Conservation (phyloP, 2,113 vertebrate species). For the Dipodomys merriami region DNA sequence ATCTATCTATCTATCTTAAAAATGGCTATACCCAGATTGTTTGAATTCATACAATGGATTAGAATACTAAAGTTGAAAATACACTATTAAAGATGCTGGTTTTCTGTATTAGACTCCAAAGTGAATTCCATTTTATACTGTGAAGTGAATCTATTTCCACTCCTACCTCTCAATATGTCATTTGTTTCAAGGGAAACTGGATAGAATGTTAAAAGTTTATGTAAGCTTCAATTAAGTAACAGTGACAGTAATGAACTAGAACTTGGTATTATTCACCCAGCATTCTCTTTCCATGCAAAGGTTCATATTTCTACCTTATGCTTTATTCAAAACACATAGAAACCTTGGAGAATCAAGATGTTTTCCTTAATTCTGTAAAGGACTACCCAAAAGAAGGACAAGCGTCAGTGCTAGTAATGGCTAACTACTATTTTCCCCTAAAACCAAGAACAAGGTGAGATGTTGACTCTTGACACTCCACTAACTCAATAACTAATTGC, state of each 20-base stretch:
- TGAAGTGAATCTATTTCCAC: background rate
- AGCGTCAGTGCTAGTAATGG: background rate
- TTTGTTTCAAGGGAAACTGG: background rate
- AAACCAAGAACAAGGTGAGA: background rate
- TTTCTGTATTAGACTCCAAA: background rate
- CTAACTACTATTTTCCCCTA: background rate
- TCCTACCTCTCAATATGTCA: background rate
- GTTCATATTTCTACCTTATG: no score
- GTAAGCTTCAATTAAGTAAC: background rate
- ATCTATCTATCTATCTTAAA: background rate
- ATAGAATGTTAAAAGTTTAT: background rate
- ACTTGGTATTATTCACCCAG: background rate
- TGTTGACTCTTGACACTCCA: background rate
- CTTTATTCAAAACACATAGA: no score
- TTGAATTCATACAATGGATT: background rate
- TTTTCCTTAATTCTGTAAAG: background rate
- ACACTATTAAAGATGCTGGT: background rate
- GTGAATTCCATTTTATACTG: background rate
- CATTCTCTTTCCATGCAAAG: background rate
- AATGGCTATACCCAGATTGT: background rate
- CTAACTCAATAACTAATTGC: background rate
- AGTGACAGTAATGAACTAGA: background rate
- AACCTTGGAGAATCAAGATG: background rate
- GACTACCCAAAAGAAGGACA: background rate
- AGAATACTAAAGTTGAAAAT: background rate